A percentile compares a stretch with the other conserved stretches of the same genome.
phyloP scores from a whole-genome alignment of 2,797 vertebrate species.

The Brachyalestes nurse region DNA sequence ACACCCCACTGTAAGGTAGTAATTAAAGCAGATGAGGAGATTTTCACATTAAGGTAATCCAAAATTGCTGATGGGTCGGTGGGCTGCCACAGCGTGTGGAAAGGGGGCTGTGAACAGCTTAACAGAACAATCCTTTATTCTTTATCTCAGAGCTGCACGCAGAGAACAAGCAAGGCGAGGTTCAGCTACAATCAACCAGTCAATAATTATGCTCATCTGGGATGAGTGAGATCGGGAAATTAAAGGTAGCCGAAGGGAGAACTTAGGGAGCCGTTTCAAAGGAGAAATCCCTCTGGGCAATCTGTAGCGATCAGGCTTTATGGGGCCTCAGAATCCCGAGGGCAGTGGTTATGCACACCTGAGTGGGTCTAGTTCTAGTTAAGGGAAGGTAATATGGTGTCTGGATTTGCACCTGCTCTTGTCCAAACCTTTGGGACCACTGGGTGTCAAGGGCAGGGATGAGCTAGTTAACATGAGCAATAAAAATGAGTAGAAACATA shows the following conservation, averaged over 20 bases:
- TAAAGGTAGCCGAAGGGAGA: slow-evolving; percentile 64
- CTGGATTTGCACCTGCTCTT: slow-evolving; percentile 58
- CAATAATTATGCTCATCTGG: slow-evolving; percentile 81
- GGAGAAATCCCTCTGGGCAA: slow-evolving; percentile 37
- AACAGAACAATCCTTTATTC: slow-evolving; percentile 76
- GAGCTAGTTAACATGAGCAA: slow-evolving; percentile 7
- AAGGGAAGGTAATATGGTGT: slow-evolving; percentile 55
- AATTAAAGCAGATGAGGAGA: slow-evolving; percentile 77
- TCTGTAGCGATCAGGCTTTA: slow-evolving; percentile 31
- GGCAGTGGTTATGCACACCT: slow-evolving; percentile 73
- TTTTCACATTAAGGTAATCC: slow-evolving; percentile 76
- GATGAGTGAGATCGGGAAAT: slow-evolving; percentile 76
- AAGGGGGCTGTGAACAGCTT: slow-evolving; percentile 74
- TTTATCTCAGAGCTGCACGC: slow-evolving; percentile 80
- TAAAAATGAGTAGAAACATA: slow-evolving; percentile 31
- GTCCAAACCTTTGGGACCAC: slow-evolving; percentile 40
- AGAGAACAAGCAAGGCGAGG: slow-evolving; percentile 65
- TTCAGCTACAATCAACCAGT: slow-evolving; percentile 77
- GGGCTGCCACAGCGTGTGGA: slow-evolving; percentile 61
- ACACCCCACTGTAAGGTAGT: slow-evolving; percentile 69
- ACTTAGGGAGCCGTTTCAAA: slow-evolving; percentile 72
- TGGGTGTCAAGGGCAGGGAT: slow-evolving; percentile 18
- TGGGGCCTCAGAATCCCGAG: slow-evolving; percentile 63
- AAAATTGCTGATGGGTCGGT: slow-evolving; percentile 76
- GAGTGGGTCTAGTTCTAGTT: slow-evolving; percentile 67